Percentiles rank a stretch among this genome's conserved stretches.
Evolutionary conservation across 2,888 invertebrate species (phyloP).

Genomic region (Panopea generosa): DNA sequence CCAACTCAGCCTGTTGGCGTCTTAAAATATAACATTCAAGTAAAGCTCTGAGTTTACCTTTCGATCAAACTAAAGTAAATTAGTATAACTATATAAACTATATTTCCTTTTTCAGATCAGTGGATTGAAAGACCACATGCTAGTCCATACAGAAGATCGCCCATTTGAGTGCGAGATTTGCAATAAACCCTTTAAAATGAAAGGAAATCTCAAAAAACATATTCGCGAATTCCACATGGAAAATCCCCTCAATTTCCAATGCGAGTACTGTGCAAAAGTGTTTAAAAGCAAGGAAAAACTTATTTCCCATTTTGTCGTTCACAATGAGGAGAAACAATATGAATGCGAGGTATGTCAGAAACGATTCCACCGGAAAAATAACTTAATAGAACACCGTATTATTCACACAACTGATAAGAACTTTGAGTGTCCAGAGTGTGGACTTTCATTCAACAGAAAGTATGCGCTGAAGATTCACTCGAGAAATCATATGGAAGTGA

Average conservation of each 20-base stretch:
- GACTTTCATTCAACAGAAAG: constrained; percentile 42
- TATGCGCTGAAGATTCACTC: constrained; percentile 55
- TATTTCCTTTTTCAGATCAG: constrained; percentile 38
- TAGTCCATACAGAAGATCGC: constrained; percentile 37
- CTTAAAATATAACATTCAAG: too few relatives aligned
- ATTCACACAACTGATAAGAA: constrained; percentile 52
- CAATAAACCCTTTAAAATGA: constrained; percentile 37
- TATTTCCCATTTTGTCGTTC: constrained; percentile 40
- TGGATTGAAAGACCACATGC: constrained; percentile 36
- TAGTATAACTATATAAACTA: too few relatives aligned
- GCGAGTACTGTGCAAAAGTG: constrained; percentile 45
- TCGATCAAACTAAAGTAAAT: too few relatives aligned
- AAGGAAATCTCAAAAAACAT: constrained; percentile 37
- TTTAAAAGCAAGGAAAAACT: constrained; percentile 46
- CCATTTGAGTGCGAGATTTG: constrained; percentile 32
- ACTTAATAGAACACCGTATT: constrained; percentile 37
- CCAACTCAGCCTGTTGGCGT: too few relatives aligned
- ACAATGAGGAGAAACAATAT: constrained; percentile 43
- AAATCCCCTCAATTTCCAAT: constrained; percentile 29
- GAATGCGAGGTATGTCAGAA: constrained; percentile 49
- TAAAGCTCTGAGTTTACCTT: too few relatives aligned
- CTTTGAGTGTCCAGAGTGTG: constrained; percentile 48
- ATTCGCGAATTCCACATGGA: constrained; percentile 32
- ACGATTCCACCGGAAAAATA: constrained; percentile 40
- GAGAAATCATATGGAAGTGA: constrained; percentile 62